phyloP scores from a whole-genome alignment of 2,113 vertebrate genomes.

The Campylomormyrus tamandua region DNA sequence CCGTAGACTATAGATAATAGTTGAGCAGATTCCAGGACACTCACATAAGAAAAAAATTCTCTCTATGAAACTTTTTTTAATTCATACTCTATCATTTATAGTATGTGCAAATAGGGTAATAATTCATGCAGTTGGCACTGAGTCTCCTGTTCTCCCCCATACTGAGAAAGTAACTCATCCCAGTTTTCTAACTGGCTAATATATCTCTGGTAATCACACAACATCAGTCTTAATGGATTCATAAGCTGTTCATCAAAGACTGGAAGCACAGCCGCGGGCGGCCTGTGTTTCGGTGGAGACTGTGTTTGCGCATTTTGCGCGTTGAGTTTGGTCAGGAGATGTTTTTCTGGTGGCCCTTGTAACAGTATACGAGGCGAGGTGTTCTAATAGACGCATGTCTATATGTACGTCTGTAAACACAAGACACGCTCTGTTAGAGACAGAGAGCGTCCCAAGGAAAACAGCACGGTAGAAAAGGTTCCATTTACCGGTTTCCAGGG shows the following conservation, averaged over 20 bases:
- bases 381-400: constrained; percentile 27
- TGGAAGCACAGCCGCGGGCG: constrained; percentile 32
- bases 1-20: not conserved
- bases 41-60: not conserved
- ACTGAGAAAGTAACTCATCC: constrained; percentile 6
- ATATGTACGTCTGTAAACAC: constrained; percentile 43
- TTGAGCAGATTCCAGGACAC: not conserved
- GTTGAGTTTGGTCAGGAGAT: constrained; percentile 21
- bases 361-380: constrained; percentile 32
- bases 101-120: not conserved
- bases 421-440: constrained; percentile 41
- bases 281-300: constrained; percentile 40
- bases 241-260: constrained; percentile 23
- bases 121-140: not conserved
- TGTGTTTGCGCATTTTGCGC: constrained; percentile 26
- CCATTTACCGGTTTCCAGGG: constrained; percentile 45
- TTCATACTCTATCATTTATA: not conserved
- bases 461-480: constrained; percentile 42
- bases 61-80: not conserved
- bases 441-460: constrained; percentile 42
- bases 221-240: not conserved
- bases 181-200: constrained; percentile 1
- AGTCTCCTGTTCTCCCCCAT: not conserved
- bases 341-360: constrained; percentile 26
- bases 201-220: not conserved